Evolutionary conservation across 2,797 vertebrate genomes (phyloP), one percentile per base, ranked within the genome.

Genomic region (Pagetopsis macropterus): DNA sequence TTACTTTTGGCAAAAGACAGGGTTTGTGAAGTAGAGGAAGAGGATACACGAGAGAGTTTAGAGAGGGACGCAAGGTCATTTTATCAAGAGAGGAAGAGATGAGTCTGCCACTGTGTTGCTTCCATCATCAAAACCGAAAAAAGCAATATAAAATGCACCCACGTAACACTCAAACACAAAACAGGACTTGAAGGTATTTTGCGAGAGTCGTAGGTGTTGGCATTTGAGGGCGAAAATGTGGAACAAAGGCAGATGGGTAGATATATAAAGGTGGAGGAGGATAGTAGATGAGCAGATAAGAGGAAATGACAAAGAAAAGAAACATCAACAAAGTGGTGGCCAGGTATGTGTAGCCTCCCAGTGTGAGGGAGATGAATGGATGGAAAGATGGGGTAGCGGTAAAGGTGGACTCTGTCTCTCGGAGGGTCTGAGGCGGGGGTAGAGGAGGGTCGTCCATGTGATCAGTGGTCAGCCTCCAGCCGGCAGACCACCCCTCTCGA

Each of bases 401-500:
- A 64, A 62, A 78, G 64, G 54, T 66, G 74, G 73, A 61, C 62
- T 65, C 49, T 52, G 65, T 19, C 60, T 75, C 59, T 46, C 6
- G 1, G n/a, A 58, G 67, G 2, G 2, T 62, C 60, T 58, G 65
- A 72, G 77, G 37, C 37, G 15, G 58, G 66, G 56, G 44, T 16
- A 51, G 65, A 69, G 74, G 61, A 63, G 71, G 82, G 70, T 88
- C 80, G 27, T 73, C 3, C 4, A 43, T 16, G 45, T 78, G 83
- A 89, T 89, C 78, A 76, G 59, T 70, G 89, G 76, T 85, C 78
- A 79, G 77, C 70, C 66, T 83, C 69, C 72, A 77, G 59, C 83
- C 66, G 61, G 79, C 69, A 46, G 4, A 33, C 61, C 72, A 33
- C 56, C 52, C 78, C 90, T 91, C 87, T 58, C 44, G 85, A 75